These are phyloP conservation scores for Linnaemya vulpina DNA, from an alignment of 2,888 invertebrate genomes.

Conservation along the genomic window DNA sequence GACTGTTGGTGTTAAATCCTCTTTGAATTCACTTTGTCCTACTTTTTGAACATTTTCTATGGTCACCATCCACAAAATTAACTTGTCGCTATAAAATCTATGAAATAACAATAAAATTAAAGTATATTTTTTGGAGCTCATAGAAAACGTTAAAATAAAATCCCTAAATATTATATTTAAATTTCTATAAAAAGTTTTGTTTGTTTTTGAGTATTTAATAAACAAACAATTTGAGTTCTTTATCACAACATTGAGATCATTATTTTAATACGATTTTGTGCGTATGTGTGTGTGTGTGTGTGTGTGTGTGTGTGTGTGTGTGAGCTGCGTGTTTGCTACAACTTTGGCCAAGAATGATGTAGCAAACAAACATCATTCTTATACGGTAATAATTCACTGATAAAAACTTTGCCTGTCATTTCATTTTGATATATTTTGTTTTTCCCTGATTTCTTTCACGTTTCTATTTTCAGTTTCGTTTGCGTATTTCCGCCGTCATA, in stretches of 20 bases:
- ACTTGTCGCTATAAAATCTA: background rate
- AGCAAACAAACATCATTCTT: slow-evolving; percentile 73
- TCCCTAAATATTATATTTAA: slow-evolving; percentile 4
- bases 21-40: too few species aligned
- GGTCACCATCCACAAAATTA: too few species aligned
- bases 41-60: too few species aligned
- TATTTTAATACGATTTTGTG: background rate
- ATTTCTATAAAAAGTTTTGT: slow-evolving; percentile 35
- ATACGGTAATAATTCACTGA: slow-evolving; percentile 73
- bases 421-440: slow-evolving; percentile 31
- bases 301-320: background rate
- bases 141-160: background rate
- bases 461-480: slow-evolving; percentile 27
- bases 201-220: slow-evolving; percentile 46
- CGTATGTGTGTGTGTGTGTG: background rate
- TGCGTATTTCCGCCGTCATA: background rate
- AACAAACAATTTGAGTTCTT: slow-evolving; percentile 50
- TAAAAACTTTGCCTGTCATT: slow-evolving; percentile 53
- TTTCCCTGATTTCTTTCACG: slow-evolving; percentile 24
- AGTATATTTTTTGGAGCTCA: slow-evolving; percentile 47
- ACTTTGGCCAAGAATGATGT: slow-evolving; percentile 67
- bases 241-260: slow-evolving; percentile 31
- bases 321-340: background rate
- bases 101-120: slow-evolving; percentile 18
- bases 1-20: too few species aligned